phyloP scores from a whole-genome alignment of 2,797 vertebrate species.

The Apodemus agrarius region DNA sequence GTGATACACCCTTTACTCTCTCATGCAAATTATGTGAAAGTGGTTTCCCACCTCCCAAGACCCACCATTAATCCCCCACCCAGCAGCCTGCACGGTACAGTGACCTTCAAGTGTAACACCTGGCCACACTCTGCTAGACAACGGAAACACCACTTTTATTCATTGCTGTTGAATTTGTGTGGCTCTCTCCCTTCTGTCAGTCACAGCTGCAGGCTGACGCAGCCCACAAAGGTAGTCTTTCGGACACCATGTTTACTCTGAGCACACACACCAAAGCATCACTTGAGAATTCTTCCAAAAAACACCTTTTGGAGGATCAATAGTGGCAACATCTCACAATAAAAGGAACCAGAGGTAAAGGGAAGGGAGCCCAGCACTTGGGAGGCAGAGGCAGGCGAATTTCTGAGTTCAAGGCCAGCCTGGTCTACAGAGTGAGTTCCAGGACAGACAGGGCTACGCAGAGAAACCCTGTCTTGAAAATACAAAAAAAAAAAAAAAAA shows the following conservation, averaged over 20 bases:
- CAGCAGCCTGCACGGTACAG: accelerated
- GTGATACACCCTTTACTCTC: background rate
- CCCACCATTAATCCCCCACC: background rate
- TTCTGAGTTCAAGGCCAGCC: too few species aligned
- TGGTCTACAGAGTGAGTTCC: too few species aligned
- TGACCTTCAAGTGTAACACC: background rate
- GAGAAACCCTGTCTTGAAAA: too few species aligned
- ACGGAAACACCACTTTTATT: background rate
- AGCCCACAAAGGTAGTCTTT: accelerated
- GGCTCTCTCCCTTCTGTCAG: background rate
- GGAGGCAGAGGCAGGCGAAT: too few species aligned
- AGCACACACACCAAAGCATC: background rate
- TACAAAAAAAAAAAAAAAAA: too few species aligned
- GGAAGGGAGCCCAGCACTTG: too few species aligned
- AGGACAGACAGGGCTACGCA: too few species aligned
- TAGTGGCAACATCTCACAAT: accelerated
- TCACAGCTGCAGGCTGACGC: background rate
- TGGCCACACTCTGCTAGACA: background rate
- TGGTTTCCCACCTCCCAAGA: accelerated
- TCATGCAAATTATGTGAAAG: background rate
- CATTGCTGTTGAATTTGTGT: background rate
- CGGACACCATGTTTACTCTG: background rate
- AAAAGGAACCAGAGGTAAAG: too few species aligned
- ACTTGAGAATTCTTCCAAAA: background rate
- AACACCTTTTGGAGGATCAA: background rate